These are phyloP conservation scores for Neoaliturus tenellus DNA, from an alignment of 2,888 invertebrate genomes.

Conservation along the genomic window DNA sequence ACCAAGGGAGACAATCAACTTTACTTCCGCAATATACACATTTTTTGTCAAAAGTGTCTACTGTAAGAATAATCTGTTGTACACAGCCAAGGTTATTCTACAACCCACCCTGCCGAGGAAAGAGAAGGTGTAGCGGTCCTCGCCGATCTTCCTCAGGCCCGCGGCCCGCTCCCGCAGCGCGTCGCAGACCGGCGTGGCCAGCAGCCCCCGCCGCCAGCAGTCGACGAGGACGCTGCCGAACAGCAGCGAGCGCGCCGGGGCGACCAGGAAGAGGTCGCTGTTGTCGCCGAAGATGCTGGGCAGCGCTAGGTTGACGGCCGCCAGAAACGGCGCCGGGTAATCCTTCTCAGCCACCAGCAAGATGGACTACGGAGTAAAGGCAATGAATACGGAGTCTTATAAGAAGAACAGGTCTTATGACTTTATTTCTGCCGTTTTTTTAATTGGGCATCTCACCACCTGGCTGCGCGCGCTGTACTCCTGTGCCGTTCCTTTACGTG, in stretches of 20 bases:
- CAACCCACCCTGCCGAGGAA: slow-evolving; percentile 81
- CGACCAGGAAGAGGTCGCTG: slow-evolving; percentile 77
- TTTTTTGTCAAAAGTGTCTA: too few relatives aligned
- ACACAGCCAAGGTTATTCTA: too few relatives aligned
- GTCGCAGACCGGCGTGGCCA: slow-evolving; percentile 84
- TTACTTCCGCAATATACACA: too few relatives aligned
- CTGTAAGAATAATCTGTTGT: too few relatives aligned
- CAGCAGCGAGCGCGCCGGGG: slow-evolving; percentile 82
- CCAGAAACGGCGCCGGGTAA: slow-evolving; percentile 80
- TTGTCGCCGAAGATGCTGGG: slow-evolving; percentile 82
- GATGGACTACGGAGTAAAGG: slow-evolving; percentile 74
- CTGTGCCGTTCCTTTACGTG: too few relatives aligned
- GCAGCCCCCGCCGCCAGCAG: slow-evolving; percentile 84
- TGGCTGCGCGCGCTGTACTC: too few relatives aligned
- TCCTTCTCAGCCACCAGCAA: slow-evolving; percentile 77
- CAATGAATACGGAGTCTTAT: too few relatives aligned
- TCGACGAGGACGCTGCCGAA: slow-evolving; percentile 85
- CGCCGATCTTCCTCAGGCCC: slow-evolving; percentile 76
- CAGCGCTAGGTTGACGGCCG: slow-evolving; percentile 81
- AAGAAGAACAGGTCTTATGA: too few relatives aligned
- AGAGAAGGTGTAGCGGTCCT: slow-evolving; percentile 82
- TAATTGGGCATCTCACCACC: too few relatives aligned
- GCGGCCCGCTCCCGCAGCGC: slow-evolving; percentile 80
- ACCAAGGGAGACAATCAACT: too few relatives aligned
- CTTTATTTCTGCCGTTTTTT: too few relatives aligned